A percentile compares a stretch with the other conserved stretches of the same genome.
phyloP scores from a whole-genome alignment of 2,797 vertebrate species.

The Lophius americanus region DNA sequence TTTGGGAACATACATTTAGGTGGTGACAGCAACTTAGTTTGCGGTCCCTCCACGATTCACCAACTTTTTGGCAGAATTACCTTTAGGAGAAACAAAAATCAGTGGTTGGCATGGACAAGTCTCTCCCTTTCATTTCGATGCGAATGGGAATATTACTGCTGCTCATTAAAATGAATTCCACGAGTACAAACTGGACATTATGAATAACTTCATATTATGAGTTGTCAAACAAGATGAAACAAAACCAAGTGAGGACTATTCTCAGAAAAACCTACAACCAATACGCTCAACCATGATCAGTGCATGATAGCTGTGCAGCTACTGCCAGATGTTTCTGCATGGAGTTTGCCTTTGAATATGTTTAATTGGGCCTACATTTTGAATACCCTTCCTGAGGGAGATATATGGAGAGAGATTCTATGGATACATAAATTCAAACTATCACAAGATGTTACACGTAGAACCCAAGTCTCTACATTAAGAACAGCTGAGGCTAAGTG shows the following conservation, averaged over 20 bases:
- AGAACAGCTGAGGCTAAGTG: too few relatives aligned
- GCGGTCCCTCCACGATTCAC: background rate
- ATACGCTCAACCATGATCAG: slow-evolving; percentile 21
- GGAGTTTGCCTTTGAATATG: too few relatives aligned
- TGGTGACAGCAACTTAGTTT: slow-evolving; percentile 13
- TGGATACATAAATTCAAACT: too few relatives aligned
- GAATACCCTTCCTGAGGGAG: too few relatives aligned
- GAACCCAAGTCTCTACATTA: too few relatives aligned
- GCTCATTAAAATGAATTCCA: slow-evolving; percentile 32
- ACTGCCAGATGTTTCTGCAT: too few relatives aligned
- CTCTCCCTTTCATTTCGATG: slow-evolving; percentile 13
- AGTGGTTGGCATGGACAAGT: slow-evolving; percentile 31
- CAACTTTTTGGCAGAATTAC: slow-evolving; percentile 22
- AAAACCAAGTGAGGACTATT: slow-evolving; percentile 17
- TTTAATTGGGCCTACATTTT: too few relatives aligned
- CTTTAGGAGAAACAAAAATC: slow-evolving; percentile 17
- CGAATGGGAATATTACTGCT: background rate
- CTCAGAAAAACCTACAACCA: slow-evolving; percentile 16
- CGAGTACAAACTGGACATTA: slow-evolving; percentile 26
- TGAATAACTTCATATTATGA: slow-evolving; percentile 26
- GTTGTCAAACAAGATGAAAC: slow-evolving; percentile 35
- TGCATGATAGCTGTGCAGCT: too few relatives aligned
- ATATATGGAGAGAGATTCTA: too few relatives aligned
- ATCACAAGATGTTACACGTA: too few relatives aligned
- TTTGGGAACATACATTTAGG: too few relatives aligned